These are phyloP conservation scores for Sparus aurata DNA, from an alignment of 2,797 vertebrate genomes.

Conservation along the genomic window DNA sequence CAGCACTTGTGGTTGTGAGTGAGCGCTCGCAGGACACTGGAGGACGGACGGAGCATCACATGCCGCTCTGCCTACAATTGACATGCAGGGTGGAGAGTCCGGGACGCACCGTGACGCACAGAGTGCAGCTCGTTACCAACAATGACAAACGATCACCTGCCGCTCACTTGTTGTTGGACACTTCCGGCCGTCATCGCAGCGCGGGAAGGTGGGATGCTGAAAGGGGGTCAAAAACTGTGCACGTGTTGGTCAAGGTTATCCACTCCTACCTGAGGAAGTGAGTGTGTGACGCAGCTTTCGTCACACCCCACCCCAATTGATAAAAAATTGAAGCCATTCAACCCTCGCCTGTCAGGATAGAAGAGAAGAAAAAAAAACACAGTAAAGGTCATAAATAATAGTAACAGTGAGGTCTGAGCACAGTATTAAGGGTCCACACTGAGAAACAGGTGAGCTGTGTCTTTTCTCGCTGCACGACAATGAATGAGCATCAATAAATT, in stretches of 20 bases:
- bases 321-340: slow-evolving; percentile 36
- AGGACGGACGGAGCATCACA: slow-evolving; percentile 73
- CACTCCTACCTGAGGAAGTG: slow-evolving; percentile 67
- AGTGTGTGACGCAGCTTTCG: slow-evolving; percentile 64
- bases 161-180: slow-evolving; percentile 44
- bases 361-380: background rate
- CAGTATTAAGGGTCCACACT: background rate
- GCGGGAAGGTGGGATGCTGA: background rate
- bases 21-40: slow-evolving; percentile 66
- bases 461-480: background rate
- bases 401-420: background rate
- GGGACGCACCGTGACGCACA: slow-evolving; percentile 76
- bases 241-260: slow-evolving; percentile 75
- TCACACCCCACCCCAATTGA: slow-evolving; percentile 47
- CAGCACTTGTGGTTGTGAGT: slow-evolving; percentile 48
- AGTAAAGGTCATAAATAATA: background rate
- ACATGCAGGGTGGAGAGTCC: slow-evolving; percentile 71
- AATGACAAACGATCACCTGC: slow-evolving; percentile 32
- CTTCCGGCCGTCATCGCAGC: background rate
- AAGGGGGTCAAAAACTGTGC: background rate
- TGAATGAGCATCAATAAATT: slow-evolving; percentile 8
- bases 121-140: slow-evolving; percentile 25
- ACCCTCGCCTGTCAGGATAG: background rate
- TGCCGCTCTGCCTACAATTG: slow-evolving; percentile 68
- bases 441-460: background rate